Evolutionary conservation across 2,113 vertebrate species (phyloP).

Genomic region (Pogonocichla stellata): DNA sequence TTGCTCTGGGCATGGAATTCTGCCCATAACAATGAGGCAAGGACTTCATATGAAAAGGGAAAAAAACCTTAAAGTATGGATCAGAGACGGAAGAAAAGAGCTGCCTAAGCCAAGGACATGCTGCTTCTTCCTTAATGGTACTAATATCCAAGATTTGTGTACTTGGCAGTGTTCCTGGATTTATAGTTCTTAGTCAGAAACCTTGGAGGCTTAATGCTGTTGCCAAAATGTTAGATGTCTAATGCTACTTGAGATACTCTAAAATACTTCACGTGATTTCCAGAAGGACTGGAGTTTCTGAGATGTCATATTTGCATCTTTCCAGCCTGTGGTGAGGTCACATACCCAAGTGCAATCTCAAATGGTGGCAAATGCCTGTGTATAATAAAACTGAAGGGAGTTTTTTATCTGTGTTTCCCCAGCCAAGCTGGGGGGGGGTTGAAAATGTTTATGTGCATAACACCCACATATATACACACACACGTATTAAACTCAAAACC

Average conservation of each 20-base stretch:
- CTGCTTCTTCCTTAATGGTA: slow-evolving; percentile 15
- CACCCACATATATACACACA: neutral
- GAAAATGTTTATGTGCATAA: neutral
- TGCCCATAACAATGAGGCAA: neutral
- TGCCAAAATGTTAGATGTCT: neutral
- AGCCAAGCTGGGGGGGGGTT: neutral
- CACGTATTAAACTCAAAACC: neutral
- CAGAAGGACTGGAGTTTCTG: neutral
- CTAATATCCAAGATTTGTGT: slow-evolving; percentile 15
- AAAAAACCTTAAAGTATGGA: neutral
- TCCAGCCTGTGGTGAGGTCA: neutral
- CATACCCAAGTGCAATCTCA: neutral
- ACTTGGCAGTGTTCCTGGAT: slow-evolving; percentile 17
- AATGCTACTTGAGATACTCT: neutral
- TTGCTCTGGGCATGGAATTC: neutral
- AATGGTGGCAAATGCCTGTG: neutral
- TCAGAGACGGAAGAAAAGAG: slow-evolving; percentile 1
- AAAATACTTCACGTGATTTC: neutral
- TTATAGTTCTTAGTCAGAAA: slow-evolving; percentile 24
- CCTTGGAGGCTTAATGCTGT: neutral
- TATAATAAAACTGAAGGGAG: neutral
- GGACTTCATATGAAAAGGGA: neutral
- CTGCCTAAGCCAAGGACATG: slow-evolving; percentile 20
- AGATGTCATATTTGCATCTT: neutral
- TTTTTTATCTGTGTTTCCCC: neutral